phyloP scores from a whole-genome alignment of 2,113 vertebrate species.

The Formicarius rufipectus region DNA sequence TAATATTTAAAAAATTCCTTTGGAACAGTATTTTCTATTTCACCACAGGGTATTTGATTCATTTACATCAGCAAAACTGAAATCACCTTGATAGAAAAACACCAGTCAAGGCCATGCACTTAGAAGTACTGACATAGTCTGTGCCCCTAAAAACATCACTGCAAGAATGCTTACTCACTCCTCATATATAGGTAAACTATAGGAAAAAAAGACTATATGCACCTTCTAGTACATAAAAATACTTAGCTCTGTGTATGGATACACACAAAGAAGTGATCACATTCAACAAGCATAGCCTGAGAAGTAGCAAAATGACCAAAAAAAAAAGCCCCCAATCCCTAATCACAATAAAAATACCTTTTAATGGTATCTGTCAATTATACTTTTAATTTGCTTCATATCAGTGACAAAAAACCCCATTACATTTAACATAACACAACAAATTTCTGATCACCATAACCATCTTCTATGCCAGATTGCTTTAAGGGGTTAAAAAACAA shows the following conservation, averaged over 20 bases:
- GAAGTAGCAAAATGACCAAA: background rate
- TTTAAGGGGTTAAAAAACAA: background rate
- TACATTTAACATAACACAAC: background rate
- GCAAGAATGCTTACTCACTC: background rate
- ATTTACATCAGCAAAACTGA: background rate
- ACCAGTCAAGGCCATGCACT: background rate
- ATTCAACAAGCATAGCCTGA: background rate
- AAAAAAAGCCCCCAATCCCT: background rate
- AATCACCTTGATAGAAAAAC: background rate
- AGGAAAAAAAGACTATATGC: background rate
- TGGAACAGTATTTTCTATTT: background rate
- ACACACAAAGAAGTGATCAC: background rate
- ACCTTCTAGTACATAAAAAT: background rate
- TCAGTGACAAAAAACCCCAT: fast-evolving
- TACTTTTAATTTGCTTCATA: background rate
- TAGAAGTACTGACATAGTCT: background rate
- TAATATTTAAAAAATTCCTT: background rate
- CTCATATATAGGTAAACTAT: background rate
- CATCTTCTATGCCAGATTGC: background rate
- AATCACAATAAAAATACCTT: background rate
- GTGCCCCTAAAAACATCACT: background rate
- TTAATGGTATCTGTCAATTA: background rate
- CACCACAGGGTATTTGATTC: background rate
- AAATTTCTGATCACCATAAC: background rate
- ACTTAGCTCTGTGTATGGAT: background rate